Evolutionary conservation across 2,888 invertebrate genomes (phyloP).

Genomic region (Tricholauxania praeusta): DNA sequence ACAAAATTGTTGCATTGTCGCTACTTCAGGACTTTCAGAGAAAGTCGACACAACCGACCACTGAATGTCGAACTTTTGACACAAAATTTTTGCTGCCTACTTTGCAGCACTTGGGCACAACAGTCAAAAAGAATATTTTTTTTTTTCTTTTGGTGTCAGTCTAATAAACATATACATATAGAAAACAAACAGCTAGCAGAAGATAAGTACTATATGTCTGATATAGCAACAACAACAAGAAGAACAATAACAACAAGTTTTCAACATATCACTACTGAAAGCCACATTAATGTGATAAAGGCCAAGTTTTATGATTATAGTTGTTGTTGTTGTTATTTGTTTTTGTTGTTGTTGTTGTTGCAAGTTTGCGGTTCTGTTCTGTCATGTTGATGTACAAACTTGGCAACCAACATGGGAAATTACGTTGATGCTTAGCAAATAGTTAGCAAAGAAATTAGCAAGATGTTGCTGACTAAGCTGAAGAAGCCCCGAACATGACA

Average conservation of each 20-base stretch:
- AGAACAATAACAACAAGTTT: not conserved
- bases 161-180: not conserved
- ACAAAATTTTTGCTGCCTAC: too few species aligned
- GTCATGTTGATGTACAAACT: conserved; percentile 8
- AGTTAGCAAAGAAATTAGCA: conserved; percentile 46
- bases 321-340: not conserved
- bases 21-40: too few species aligned
- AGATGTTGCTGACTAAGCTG: not conserved
- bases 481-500: not conserved
- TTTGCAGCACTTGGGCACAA: too few species aligned
- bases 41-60: too few species aligned
- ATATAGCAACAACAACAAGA: not conserved
- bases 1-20: too few species aligned
- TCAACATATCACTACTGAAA: not conserved
- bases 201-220: not conserved
- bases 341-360: conserved; percentile 5
- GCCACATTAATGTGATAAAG: conserved; percentile 6
- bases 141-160: too few species aligned
- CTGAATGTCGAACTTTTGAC: too few species aligned
- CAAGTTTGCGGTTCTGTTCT: conserved; percentile 24
- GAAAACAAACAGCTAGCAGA: not conserved
- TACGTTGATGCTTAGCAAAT: conserved; percentile 46
- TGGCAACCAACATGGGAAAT: conserved; percentile 37
- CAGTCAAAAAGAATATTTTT: too few species aligned
- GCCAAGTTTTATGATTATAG: conserved; percentile 12